These are phyloP conservation scores for Gallirallus australis DNA, from an alignment of 2,797 vertebrate genomes.

Conservation along the genomic window DNA sequence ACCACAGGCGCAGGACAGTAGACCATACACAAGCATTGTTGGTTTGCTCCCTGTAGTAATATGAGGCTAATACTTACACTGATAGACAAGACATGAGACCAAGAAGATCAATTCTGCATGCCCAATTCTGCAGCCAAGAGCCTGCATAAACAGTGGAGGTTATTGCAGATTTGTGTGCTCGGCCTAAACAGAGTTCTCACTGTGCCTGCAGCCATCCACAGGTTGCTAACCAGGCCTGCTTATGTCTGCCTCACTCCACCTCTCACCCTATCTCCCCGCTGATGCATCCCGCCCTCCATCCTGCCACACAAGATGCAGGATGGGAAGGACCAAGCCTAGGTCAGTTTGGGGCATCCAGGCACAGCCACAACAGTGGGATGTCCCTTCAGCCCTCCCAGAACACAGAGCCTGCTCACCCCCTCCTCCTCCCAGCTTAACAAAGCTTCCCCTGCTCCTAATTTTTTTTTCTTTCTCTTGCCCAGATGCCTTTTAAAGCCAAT, in stretches of 20 bases:
- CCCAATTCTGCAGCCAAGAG: too few species aligned
- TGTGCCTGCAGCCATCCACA: not conserved
- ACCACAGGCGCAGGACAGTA: too few species aligned
- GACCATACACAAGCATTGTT: too few species aligned
- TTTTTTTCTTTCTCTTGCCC: not conserved
- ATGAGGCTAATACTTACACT: too few species aligned
- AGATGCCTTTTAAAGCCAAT: not conserved
- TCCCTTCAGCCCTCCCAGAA: not conserved
- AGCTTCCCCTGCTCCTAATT: not conserved
- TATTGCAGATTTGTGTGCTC: not conserved
- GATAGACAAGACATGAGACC: too few species aligned
- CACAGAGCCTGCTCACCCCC: fast-evolving
- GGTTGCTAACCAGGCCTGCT: too few species aligned
- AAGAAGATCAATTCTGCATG: too few species aligned
- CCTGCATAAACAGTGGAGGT: not conserved
- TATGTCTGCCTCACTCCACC: not conserved
- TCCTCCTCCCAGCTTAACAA: not conserved
- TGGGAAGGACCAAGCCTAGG: not conserved
- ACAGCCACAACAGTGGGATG: not conserved
- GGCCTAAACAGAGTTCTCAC: not conserved
- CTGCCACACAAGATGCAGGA: not conserved
- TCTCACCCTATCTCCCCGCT: not conserved
- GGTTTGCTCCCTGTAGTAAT: too few species aligned
- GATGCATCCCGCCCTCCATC: too few species aligned
- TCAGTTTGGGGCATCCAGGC: fast-evolving